Evolutionary conservation across 1,140 invertebrate genomes (phyloP), one percentile per base, ranked within the genome.

Genomic region (Phthorimaea operculella): DNA sequence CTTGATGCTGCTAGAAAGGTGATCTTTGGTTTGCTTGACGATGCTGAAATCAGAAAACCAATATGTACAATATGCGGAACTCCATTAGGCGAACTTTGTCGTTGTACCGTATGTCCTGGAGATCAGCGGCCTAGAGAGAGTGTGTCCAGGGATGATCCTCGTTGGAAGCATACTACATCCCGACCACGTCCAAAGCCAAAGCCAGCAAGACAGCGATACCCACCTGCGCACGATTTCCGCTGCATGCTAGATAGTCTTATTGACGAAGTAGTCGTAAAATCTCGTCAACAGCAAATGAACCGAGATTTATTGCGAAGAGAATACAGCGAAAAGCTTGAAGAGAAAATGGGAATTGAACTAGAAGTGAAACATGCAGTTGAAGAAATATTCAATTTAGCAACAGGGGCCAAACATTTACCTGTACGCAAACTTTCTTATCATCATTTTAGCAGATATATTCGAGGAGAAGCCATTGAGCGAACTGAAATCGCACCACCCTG

Each of bases 21-120:
- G 4, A 74, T 84, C 47, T 75, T 81, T 33, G 70, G 71, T 0
- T 34, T 73, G 0, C n/a, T 82, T 7, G 74, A 78, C 17, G 68
- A 71, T 0, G 66, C 68, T 14, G 69, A 70, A 17, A 52, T 59
- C 36, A 39, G 36, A n/a, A n/a, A 39, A 39, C 36, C 10, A 12
- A 39, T 33, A 7, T 76, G 71, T 33, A 62, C 52, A 0, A 62
- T 60, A 6, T 76, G 78, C 36, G 76, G 76, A 7, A 50, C 42
- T 0, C 51, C 50, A 0, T 51, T 73, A 49, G 70, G 62, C 18
- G 66, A 71, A 1, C 7, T n/a, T 0, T 77, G 74, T 48, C 66
- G 64, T 11, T 81, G 78, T 17, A 11, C 4, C 0, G 14, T 44
- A 4, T 72, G 74, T 42, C 63, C 59, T 0, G 8, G 51, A 0